phyloP scores from a whole-genome alignment of 2,888 invertebrate genomes.

The Onthophagus sagittarius region DNA sequence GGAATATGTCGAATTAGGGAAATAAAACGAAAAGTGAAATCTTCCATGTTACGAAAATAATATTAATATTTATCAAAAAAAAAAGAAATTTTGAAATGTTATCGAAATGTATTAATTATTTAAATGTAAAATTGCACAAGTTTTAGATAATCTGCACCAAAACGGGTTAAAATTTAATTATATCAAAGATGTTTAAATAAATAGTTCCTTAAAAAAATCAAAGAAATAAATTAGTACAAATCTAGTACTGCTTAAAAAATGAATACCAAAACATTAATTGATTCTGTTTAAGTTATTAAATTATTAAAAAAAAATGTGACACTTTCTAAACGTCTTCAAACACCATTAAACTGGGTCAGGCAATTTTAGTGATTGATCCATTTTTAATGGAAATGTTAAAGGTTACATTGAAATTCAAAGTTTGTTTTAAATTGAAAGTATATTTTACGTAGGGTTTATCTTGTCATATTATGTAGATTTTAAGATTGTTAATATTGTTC shows the following conservation, averaged over 20 bases:
- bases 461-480: background rate
- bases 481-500: no score
- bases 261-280: no score
- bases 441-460: background rate
- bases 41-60: background rate
- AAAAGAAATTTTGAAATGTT: background rate
- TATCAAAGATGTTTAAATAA: background rate
- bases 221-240: background rate
- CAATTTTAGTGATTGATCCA: background rate
- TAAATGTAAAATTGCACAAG: background rate
- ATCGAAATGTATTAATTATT: background rate
- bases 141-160: background rate
- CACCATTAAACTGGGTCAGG: background rate
- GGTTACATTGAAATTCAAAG: background rate
- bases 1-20: slow-evolving; percentile 27
- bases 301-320: background rate
- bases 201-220: background rate
- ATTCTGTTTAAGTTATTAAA: no score
- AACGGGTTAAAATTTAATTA: background rate
- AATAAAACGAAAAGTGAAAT: slow-evolving; percentile 5
- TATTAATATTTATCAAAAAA: no score
- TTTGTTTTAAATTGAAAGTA: background rate
- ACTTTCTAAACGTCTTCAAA: background rate
- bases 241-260: background rate
- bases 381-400: background rate